Percentiles rank a stretch among this genome's conserved stretches.
Conservation (phyloP, 2,888 invertebrate genomes). For the Diarsia dahlii region DNA sequence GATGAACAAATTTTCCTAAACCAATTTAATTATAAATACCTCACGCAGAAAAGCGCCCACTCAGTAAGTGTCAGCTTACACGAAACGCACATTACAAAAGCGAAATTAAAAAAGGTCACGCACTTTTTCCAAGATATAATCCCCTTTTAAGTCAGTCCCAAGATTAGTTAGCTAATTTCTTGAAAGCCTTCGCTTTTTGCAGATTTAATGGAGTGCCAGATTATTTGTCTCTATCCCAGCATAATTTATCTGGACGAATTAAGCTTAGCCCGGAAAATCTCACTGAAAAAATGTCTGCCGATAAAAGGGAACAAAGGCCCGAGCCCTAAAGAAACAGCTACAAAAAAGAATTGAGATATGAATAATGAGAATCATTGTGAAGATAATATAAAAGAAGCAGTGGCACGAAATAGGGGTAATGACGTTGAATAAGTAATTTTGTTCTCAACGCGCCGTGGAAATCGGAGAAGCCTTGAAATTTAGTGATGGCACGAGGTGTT, state of each 20-base stretch:
- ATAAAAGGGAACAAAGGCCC: slow-evolving; percentile 77
- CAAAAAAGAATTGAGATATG: slow-evolving; percentile 78
- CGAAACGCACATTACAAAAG: slow-evolving; percentile 59
- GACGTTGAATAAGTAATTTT: slow-evolving; percentile 74
- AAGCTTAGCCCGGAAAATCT: slow-evolving; percentile 76
- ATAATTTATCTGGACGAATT: slow-evolving; percentile 85
- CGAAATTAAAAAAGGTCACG: slow-evolving; percentile 72
- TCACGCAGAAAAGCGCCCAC: slow-evolving; percentile 20
- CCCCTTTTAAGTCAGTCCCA: slow-evolving; percentile 76
- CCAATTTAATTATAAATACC: slow-evolving; percentile 10
- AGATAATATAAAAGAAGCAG: slow-evolving; percentile 77
- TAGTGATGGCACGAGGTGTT: slow-evolving; percentile 20
- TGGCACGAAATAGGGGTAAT: slow-evolving; percentile 76
- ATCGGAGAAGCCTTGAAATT: slow-evolving; percentile 41
- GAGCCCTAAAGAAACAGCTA: slow-evolving; percentile 71
- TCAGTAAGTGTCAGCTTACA: slow-evolving; percentile 56
- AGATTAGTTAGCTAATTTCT: slow-evolving; percentile 86
- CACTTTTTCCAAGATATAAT: slow-evolving; percentile 71
- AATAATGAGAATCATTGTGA: slow-evolving; percentile 82
- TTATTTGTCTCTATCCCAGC: slow-evolving; percentile 77
- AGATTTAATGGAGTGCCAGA: slow-evolving; percentile 86
- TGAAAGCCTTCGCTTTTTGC: slow-evolving; percentile 85
- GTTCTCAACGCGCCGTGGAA: slow-evolving; percentile 45
- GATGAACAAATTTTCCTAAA: neutral
- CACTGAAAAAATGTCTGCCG: slow-evolving; percentile 76